Base-by-base conservation (phyloP, 2,797 vertebrate genomes). In the Leptoclinus maculatus region DNA sequence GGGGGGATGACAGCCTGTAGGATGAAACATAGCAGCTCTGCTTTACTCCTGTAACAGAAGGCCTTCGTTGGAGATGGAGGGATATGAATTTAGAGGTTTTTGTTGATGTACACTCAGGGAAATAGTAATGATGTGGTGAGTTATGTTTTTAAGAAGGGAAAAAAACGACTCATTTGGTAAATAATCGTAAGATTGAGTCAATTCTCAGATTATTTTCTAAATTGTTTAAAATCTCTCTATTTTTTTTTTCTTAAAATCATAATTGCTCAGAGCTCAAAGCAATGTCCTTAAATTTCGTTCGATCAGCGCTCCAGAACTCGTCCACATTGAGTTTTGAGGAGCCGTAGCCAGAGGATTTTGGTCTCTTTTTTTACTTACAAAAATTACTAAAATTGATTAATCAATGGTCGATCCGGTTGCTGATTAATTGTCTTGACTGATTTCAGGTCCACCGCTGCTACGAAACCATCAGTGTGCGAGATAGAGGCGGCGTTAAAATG, bases 11-110 rank as follows among this genome's bases (percentile, higher is more conserved):
- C 70, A 91, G 87, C 72, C 82, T 85, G 73, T 62, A 83, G 83
- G 77, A 79, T 72, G 75, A 77, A 85, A 72, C 95, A 90, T 93
- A 96, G 95, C 93, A 94, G 95, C 47, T n/a, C 94, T 95, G 93
- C 93, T 88, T 94, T 92, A 93, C 92, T 95, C 90, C 81, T 93
- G 91, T 90, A 92, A 79, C 78, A 86, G 74, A 76, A 49, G 85
- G 83, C 86, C 71, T 66, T 77, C 72, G 85, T 86, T n/a, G n/a
- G 79, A 85, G 75, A 83, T 53, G 68, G 73, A 57, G 62, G 66
- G 65, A 13, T 38, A 3, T 60, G 78, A 49, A 64, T 43, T 62
- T 19, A 59, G 17, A 73, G 6, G 6, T 66, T 7, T 82, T 57
- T 45, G 43, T 21, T 53, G 34, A 47, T 36, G 62, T 12, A 29